phyloP scores from a whole-genome alignment of 2,888 invertebrate genomes.

The Anodontia alba region DNA sequence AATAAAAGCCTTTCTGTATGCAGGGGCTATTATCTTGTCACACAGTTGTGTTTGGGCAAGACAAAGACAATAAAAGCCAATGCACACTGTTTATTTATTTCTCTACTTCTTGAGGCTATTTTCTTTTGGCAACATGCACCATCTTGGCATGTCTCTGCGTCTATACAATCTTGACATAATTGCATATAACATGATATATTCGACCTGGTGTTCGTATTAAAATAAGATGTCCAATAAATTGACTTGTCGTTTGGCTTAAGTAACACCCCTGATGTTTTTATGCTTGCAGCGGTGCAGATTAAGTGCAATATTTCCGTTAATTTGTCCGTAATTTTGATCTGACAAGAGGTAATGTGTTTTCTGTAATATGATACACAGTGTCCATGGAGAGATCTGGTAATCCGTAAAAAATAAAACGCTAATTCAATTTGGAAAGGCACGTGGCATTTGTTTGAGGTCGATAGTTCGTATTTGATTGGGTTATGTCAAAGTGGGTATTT shows the following conservation, averaged over 20 bases:
- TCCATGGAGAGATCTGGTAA: neutral
- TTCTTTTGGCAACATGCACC: slow-evolving; percentile 13
- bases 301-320: slow-evolving; percentile 12
- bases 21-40: too few relatives aligned
- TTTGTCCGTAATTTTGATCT: slow-evolving; percentile 6
- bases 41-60: too few relatives aligned
- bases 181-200: slow-evolving; percentile 11
- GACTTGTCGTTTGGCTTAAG: neutral
- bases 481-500: slow-evolving; percentile 34
- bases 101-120: neutral
- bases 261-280: slow-evolving; percentile 11
- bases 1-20: too few relatives aligned
- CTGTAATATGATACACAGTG: slow-evolving; percentile 6
- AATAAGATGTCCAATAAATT: slow-evolving; percentile 14
- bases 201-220: neutral
- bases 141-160: neutral
- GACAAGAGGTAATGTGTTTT: slow-evolving; percentile 11
- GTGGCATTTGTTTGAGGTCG: slow-evolving; percentile 14
- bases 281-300: slow-evolving; percentile 1
- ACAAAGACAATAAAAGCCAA: neutral
- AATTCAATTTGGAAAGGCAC: slow-evolving; percentile 10
- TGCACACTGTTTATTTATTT: slow-evolving; percentile 1
- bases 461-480: slow-evolving; percentile 22
- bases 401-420: slow-evolving; percentile 10
- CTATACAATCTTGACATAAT: neutral